Base-by-base conservation (phyloP, 2,797 vertebrate species). In the Artibeus jamaicensis region DNA sequence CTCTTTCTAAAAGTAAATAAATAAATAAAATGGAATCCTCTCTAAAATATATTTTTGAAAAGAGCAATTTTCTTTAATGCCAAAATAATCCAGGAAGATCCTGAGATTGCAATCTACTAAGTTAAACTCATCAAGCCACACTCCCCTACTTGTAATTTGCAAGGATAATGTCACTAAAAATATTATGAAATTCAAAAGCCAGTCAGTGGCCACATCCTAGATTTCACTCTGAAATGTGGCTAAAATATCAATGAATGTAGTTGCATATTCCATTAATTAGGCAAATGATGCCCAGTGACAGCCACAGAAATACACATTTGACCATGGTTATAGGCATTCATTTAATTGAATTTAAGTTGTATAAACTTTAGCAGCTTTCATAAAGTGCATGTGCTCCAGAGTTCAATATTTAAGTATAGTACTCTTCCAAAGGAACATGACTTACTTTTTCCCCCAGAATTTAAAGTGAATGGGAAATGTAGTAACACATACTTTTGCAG, bases 321-420 rank as follows among this genome's bases (percentile, higher is more conserved):
- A 32, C n/a, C 32, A 57, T 70, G 32, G 34, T 26, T 97, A 86
- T 93, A 96, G 44, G 15, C 32, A 48, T 59, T 86, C 10, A 59
- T 87, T 96, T 97, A 70, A 87, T 91, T 50, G 83, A 88, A 89
- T 57, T 89, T 55, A 93, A 95, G 73, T 71, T 94, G 48, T 62
- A 70, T 37, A 89, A 50, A 42, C 86, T 42, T 46, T 65, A 65
- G 68, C 5, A 78, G 44, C 71, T 94, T 42, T 78, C 39, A 86
- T 32, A 97, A 6, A 97, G n/a, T 77, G 21, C 21, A 82, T 32
- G 82, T 94, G 59, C 62, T 55, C 2, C 50, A 44, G 68, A 44
- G 86, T 62, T 53, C 84, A 90, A 97, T 89, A 70, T 89, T 95
- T 97, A 97, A 89, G 53, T 55, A 46, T n/a, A 89, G 53, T 48